phyloP scores from a whole-genome alignment of 2,888 invertebrate genomes.

The Netelia fuscicornis region DNA sequence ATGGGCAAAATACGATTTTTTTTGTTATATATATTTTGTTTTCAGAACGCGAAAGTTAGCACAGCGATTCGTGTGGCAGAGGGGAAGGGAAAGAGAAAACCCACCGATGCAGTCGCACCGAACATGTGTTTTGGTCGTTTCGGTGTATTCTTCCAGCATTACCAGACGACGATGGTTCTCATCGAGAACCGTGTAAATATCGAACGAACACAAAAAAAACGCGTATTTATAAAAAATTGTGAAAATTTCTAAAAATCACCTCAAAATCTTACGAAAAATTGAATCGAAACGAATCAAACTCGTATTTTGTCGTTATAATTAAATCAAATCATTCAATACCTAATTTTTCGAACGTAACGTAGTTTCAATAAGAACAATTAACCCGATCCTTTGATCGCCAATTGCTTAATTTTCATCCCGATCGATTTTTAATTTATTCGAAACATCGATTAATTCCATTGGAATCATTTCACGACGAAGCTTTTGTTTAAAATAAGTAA shows the following conservation, averaged over 20 bases:
- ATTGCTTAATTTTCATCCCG: too few species aligned
- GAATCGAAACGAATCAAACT: not conserved
- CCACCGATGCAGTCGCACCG: slow-evolving; percentile 33
- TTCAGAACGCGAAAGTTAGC: too few species aligned
- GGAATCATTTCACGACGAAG: not conserved
- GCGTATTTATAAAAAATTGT: not conserved
- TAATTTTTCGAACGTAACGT: not conserved
- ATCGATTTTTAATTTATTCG: not conserved
- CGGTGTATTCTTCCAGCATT: slow-evolving; percentile 35
- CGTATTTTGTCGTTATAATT: not conserved
- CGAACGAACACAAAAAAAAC: slow-evolving; percentile 5
- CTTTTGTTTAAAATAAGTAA: not conserved
- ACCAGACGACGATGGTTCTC: slow-evolving; percentile 34
- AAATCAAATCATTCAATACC: not conserved
- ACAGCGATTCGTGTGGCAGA: not conserved
- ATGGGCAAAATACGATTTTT: too few species aligned
- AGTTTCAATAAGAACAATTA: too few species aligned
- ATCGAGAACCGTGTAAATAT: slow-evolving; percentile 2
- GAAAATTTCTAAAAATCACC: not conserved
- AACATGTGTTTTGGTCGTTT: slow-evolving; percentile 35
- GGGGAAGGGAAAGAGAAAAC: slow-evolving; percentile 4
- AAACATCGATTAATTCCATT: not conserved
- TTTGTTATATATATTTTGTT: too few species aligned
- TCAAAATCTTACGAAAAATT: not conserved
- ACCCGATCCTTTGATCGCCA: too few species aligned